Conservation (phyloP, 1,140 invertebrate genomes). For the Drosophila pseudoananassae region DNA sequence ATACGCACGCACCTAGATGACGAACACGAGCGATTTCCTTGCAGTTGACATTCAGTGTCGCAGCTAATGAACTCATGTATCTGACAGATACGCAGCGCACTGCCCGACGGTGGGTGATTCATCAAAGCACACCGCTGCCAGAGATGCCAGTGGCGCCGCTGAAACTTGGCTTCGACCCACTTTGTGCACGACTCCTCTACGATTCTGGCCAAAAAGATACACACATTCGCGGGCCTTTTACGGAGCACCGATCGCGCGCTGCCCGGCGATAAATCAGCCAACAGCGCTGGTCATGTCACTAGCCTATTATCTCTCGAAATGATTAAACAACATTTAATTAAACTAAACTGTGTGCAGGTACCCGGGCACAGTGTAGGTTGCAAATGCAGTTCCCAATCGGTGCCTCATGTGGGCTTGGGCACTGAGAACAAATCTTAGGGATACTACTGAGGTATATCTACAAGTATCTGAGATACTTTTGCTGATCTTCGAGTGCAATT, state of each 20-base stretch:
- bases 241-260: slow-evolving; percentile 41
- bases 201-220: slow-evolving; percentile 65
- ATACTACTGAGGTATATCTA: no score
- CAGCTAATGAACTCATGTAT: slow-evolving; percentile 81
- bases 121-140: slow-evolving; percentile 63
- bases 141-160: slow-evolving; percentile 13
- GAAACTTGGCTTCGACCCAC: slow-evolving; percentile 71
- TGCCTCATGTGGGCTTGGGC: slow-evolving; percentile 41
- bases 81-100: slow-evolving; percentile 67
- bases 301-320: slow-evolving; percentile 73
- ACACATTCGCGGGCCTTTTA: slow-evolving; percentile 44
- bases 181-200: slow-evolving; percentile 57
- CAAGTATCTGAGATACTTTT: no score
- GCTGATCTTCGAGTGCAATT: background rate
- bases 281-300: slow-evolving; percentile 56
- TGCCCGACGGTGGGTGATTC: slow-evolving; percentile 43
- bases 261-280: slow-evolving; percentile 65
- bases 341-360: slow-evolving; percentile 54
- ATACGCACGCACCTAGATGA: slow-evolving; percentile 57
- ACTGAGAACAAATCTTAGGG: background rate
- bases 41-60: slow-evolving; percentile 81
- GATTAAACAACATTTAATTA: slow-evolving; percentile 82
- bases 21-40: slow-evolving; percentile 64
- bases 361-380: slow-evolving; percentile 13
- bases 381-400: slow-evolving; percentile 15